These are phyloP conservation scores for Drosophila repleta DNA, from an alignment of 1,140 invertebrate species.

Conservation along the genomic window DNA sequence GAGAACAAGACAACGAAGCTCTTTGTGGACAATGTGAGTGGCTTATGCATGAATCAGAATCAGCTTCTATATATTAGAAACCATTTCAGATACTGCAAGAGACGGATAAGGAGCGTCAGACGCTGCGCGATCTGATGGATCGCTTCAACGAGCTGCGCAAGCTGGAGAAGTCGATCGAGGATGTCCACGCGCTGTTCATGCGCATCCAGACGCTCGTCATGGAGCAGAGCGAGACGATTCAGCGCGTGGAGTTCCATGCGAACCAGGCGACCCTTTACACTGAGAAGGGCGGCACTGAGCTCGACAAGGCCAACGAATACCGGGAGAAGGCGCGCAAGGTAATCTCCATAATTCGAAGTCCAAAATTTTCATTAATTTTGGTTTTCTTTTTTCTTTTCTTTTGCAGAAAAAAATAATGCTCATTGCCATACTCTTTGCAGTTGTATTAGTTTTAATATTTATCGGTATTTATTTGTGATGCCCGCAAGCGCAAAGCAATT, in stretches of 20 bases:
- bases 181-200: constrained; percentile 81
- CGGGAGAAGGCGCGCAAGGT: constrained; percentile 79
- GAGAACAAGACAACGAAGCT: constrained; percentile 80
- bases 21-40: constrained; percentile 82
- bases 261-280: constrained; percentile 74
- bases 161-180: constrained; percentile 80
- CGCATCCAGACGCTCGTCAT: constrained; percentile 80
- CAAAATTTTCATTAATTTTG: no score
- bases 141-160: constrained; percentile 79
- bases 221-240: constrained; percentile 81
- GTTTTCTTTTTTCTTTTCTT: background rate
- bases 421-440: constrained; percentile 63
- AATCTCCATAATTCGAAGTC: no score
- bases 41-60: background rate
- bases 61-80: background rate
- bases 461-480: constrained; percentile 80
- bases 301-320: constrained; percentile 72
- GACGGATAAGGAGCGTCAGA: constrained; percentile 78
- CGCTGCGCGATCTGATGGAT: constrained; percentile 76
- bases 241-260: constrained; percentile 81
- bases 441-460: constrained; percentile 73
- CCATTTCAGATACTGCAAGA: constrained; percentile 74
- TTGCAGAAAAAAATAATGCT: constrained; percentile 82
- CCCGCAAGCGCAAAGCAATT: constrained; percentile 18
- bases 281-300: constrained; percentile 73